Conservation (phyloP, 2,888 invertebrate genomes). For the Onthophagus sagittarius region DNA sequence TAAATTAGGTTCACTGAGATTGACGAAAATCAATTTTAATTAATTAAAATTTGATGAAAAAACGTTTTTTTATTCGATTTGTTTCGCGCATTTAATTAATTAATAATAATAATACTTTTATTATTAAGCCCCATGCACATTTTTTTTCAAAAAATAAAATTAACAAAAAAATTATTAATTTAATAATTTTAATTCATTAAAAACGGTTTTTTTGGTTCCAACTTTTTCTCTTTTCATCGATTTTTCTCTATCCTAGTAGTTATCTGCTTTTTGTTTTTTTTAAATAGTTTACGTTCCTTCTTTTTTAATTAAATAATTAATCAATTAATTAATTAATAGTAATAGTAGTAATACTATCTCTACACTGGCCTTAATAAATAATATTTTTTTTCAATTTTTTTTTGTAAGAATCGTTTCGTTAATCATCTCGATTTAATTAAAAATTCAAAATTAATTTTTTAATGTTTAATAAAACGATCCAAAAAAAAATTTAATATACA, state of each 20-base stretch:
- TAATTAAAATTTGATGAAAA: constrained; percentile 14
- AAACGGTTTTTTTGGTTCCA: constrained; percentile 45
- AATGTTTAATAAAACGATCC: constrained; percentile 7
- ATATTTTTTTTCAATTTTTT: constrained; percentile 17
- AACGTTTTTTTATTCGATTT: too few relatives aligned
- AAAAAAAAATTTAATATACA: constrained; percentile 15
- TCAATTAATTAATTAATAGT: too few relatives aligned
- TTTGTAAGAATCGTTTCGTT: background rate
- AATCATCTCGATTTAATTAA: background rate
- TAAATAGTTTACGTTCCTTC: constrained; percentile 43
- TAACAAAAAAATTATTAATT: constrained; percentile 39
- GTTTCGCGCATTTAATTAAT: background rate
- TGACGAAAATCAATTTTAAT: constrained; percentile 27
- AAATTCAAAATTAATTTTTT: constrained; percentile 6
- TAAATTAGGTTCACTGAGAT: constrained; percentile 42
- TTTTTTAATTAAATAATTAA: constrained; percentile 38
- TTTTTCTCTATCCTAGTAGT: constrained; percentile 28
- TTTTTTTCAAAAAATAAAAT: constrained; percentile 34
- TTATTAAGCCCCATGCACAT: constrained; percentile 46
- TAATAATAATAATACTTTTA: constrained; percentile 40
- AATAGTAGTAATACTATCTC: constrained; percentile 59
- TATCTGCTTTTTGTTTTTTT: constrained; percentile 16
- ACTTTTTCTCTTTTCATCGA: constrained; percentile 34
- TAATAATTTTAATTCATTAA: constrained; percentile 32
- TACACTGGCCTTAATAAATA: constrained; percentile 62